Conservation (phyloP, 2,113 vertebrate genomes). For the Brachionichthys hirsutus region DNA sequence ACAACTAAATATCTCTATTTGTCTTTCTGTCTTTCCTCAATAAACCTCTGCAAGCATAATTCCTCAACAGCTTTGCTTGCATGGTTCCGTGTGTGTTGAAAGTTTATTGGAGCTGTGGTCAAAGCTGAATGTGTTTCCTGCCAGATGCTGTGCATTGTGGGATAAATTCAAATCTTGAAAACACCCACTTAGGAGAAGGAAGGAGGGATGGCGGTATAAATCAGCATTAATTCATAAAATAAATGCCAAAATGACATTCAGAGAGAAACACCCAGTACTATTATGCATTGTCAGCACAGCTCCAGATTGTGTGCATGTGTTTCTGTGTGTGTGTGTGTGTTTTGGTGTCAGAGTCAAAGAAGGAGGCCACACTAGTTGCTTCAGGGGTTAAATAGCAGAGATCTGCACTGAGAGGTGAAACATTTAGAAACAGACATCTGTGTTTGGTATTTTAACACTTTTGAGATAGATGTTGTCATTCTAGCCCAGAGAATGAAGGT, state of each 20-base stretch:
- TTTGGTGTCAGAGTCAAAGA: slow-evolving; percentile 8
- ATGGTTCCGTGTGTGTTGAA: slow-evolving; percentile 4
- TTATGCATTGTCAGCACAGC: too few relatives aligned
- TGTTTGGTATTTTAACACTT: slow-evolving; percentile 7
- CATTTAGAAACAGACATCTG: not conserved
- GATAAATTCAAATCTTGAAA: slow-evolving; percentile 29
- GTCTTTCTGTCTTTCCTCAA: not conserved
- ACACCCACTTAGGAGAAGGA: slow-evolving; percentile 37
- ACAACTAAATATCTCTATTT: not conserved
- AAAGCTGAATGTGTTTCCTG: slow-evolving; percentile 10
- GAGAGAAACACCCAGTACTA: too few relatives aligned
- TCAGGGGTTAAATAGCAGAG: not conserved
- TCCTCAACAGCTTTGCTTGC: slow-evolving; percentile 3
- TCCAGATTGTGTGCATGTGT: too few relatives aligned
- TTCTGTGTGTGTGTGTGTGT: not conserved
- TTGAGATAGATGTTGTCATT: not conserved
- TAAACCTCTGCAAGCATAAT: too few relatives aligned
- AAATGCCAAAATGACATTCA: slow-evolving; percentile 17
- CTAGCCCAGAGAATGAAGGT: not conserved
- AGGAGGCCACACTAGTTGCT: not conserved
- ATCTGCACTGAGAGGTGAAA: not conserved
- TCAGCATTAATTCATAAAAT: slow-evolving; percentile 44
- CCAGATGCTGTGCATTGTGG: slow-evolving; percentile 44
- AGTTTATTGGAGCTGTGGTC: too few relatives aligned
- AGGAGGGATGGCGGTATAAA: slow-evolving; percentile 34